Evolutionary conservation across 2,797 vertebrate species (phyloP), one percentile per base, ranked within the genome.

Genomic region (Chiroxiphia lanceolata): DNA sequence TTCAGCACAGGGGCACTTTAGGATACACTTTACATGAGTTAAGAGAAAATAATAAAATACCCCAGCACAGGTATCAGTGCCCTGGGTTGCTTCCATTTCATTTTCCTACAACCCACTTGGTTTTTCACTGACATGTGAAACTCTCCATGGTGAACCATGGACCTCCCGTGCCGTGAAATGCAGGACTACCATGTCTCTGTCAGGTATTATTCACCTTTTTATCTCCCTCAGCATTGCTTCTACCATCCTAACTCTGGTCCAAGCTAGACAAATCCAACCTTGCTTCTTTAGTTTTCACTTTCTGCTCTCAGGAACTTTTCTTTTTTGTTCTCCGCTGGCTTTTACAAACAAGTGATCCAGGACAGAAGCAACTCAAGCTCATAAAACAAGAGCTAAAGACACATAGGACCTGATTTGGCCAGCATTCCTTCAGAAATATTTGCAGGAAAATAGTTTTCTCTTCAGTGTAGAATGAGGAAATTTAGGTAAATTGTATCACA

Each of bases 131-230:
- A 34, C 12, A 42, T 0, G 2, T 34, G 15, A 82, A 79, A 42
- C 69, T 29, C 45, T 9, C 8, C 79, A 12, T 2, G 16, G 17
- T 44, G 23, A 45, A 72, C n/a, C n/a, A 16, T 5, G 0, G 4
- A 22, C 33, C 23, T 54, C n/a, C 69, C 20, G 44, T 67, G n/a
- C 34, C 21, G 22, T 14, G 56, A 71, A 70, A 57, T 2, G 11
- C 78, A 54, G 60, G 18, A 9, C 25, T 47, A 51, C 44, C 6
- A 5, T 20, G 48, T 7, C 33, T 64, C 86, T 5, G 13, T 20
- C 2, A 8, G 2, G 1, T 12, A 15, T 13, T 40, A 44, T 34
- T 17, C 2, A 22, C 11, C 14, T 11, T 61, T 70, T 42, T 22
- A n/a, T 68, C 16, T 67, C 51, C 27, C 19, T 51, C 50, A 36